Conservation (phyloP, 2,797 vertebrate species). For the Phataginus tetradactyla region DNA sequence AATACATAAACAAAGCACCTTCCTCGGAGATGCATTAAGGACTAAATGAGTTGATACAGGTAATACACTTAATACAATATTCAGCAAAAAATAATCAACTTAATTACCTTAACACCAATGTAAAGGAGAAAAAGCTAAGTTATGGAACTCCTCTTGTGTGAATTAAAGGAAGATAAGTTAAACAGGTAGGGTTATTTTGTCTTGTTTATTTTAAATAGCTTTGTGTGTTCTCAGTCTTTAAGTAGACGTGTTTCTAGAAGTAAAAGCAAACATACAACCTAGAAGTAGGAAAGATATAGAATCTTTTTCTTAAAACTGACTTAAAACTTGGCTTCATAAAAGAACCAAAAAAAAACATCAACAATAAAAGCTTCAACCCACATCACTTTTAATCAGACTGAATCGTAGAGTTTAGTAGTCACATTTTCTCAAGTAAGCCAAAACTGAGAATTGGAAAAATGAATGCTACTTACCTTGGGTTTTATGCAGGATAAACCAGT, state of each 20-base stretch:
- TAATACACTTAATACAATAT: neutral
- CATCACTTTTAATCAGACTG: neutral
- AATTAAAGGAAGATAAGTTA: neutral
- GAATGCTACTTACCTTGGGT: constrained; percentile 67
- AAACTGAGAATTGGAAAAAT: constrained; percentile 43
- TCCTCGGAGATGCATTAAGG: neutral
- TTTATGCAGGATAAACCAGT: constrained; percentile 59
- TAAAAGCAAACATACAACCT: constrained; percentile 22
- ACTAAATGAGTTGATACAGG: neutral
- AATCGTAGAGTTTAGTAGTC: neutral
- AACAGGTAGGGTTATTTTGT: neutral
- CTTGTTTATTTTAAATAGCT: constrained; percentile 43
- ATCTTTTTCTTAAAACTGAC: constrained; percentile 42
- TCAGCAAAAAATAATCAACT: constrained; percentile 16
- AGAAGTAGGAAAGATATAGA: constrained; percentile 24
- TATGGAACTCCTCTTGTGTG: constrained; percentile 25
- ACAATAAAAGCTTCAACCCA: neutral
- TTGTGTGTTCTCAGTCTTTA: constrained; percentile 22
- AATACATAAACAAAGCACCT: neutral
- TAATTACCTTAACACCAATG: constrained; percentile 38
- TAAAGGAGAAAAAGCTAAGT: neutral
- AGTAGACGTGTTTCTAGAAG: constrained; percentile 31
- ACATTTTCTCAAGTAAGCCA: constrained; percentile 20
- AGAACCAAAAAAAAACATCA: neutral
- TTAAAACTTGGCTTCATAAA: neutral